phyloP scores from a whole-genome alignment of 2,113 vertebrate species.

The Craseonycteris thonglongyai region DNA sequence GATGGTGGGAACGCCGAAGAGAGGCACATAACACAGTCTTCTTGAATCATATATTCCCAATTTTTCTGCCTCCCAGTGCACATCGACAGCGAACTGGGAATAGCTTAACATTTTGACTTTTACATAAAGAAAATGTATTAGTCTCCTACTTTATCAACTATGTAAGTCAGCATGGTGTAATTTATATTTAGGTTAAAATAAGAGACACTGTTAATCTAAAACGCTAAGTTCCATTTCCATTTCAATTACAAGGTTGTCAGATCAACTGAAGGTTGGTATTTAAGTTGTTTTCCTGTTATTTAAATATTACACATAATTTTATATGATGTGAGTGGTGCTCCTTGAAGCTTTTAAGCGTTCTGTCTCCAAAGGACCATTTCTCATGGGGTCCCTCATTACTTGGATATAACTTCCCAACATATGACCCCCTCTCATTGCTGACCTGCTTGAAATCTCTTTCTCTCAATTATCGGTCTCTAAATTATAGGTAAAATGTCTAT shows the following conservation, averaged over 20 bases:
- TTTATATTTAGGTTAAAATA: not conserved
- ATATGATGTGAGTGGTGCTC: not conserved
- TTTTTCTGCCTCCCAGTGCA: not conserved
- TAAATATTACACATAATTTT: not conserved
- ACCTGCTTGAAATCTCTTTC: not conserved
- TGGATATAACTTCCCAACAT: not conserved
- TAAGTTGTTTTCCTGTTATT: not conserved
- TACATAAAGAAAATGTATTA: not conserved
- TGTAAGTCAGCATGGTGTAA: not conserved
- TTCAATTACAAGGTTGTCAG: not conserved
- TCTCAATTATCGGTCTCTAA: not conserved
- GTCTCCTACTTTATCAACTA: not conserved
- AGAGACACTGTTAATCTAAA: not conserved
- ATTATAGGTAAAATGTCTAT: not conserved
- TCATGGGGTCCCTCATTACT: not conserved
- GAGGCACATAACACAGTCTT: not conserved
- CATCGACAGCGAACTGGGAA: not conserved
- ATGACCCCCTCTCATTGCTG: not conserved
- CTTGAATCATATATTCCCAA: not conserved
- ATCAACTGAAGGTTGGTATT: not conserved
- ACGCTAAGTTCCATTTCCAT: constrained; percentile 4
- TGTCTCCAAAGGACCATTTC: not conserved
- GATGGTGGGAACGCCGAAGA: not conserved
- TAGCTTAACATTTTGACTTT: not conserved
- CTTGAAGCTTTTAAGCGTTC: not conserved